Evolutionary conservation across 1,140 invertebrate genomes (phyloP), one percentile per base, ranked within the genome.

Genomic region (Drosophila murphyi): DNA sequence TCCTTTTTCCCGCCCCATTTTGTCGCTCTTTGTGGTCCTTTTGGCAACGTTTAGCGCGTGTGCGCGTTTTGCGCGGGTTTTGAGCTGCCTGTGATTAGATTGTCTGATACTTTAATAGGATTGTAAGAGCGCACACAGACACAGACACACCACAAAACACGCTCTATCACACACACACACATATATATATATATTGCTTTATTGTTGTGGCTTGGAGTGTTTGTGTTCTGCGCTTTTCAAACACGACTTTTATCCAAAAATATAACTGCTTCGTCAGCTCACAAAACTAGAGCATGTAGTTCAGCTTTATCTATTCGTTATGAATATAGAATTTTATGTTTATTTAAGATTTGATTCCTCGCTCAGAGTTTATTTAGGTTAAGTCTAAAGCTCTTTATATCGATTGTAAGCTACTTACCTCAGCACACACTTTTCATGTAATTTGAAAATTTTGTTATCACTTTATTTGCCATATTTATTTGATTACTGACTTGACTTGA

Each of bases 21-120:
- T 34, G 57, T 20, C 31, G 10, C 12, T 41, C 63, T 80, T 77
- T 88, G 71, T 50, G 72, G 57, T 62, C 51, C 65, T 74, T 20
- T 71, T 78, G 85, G 80, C 85, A 89, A 78, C 80, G 82, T 88
- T 88, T 88, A 83, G 85, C 77, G 70, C 76, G 76, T 77, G 76
- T 88, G 78, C 82, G 65, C 63, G 55, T 67, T 20, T 43, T 80
- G 56, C 82, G 83, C 82, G 82, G 82, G 76, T 87, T 87, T 82
- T 88, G 76, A 88, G 82, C 82, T 76, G 78, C 60, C 72, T 65
- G 78, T 88, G 83, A 88, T 88, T 88, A 88, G 83, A 88, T 88
- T 88, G 83, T 88, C 83, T 88, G 83, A 88, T 88, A 88, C 83
- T 88, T 88, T 88, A 88, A 88, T 88, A 88, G 83, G 85, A 88